These are phyloP conservation scores for Hylia prasina DNA, from an alignment of 2,113 vertebrate genomes.

Conservation along the genomic window DNA sequence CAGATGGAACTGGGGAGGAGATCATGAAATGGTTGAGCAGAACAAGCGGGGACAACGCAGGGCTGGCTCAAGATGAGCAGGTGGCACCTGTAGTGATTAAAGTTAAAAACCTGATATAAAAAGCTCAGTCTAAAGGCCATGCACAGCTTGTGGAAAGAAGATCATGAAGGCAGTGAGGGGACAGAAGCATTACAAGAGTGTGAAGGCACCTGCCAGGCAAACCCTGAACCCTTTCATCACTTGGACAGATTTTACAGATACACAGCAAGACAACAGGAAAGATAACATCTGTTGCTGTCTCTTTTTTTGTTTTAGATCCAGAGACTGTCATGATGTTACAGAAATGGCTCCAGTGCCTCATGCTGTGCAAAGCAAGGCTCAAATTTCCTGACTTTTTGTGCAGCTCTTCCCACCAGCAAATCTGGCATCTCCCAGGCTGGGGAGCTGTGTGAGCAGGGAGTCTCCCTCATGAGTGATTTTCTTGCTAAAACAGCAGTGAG, in stretches of 20 bases:
- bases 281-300: background rate
- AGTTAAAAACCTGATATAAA: background rate
- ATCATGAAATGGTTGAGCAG: background rate
- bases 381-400: background rate
- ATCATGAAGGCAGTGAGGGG: background rate
- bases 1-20: background rate
- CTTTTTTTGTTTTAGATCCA: background rate
- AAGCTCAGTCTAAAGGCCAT: background rate
- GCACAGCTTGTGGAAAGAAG: background rate
- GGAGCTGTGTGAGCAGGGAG: background rate
- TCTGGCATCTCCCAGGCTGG: background rate
- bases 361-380: background rate
- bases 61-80: background rate
- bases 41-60: background rate
- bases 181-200: accelerated
- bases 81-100: background rate
- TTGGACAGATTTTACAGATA: background rate
- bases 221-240: background rate
- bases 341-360: background rate
- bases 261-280: background rate
- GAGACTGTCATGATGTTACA: too few species aligned
- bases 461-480: background rate
- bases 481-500: background rate
- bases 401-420: background rate
- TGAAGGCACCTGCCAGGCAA: background rate